Evolutionary conservation across 2,888 invertebrate genomes (phyloP), one percentile per base, ranked within the genome.

Genomic region (Charanyca ferruginea): DNA sequence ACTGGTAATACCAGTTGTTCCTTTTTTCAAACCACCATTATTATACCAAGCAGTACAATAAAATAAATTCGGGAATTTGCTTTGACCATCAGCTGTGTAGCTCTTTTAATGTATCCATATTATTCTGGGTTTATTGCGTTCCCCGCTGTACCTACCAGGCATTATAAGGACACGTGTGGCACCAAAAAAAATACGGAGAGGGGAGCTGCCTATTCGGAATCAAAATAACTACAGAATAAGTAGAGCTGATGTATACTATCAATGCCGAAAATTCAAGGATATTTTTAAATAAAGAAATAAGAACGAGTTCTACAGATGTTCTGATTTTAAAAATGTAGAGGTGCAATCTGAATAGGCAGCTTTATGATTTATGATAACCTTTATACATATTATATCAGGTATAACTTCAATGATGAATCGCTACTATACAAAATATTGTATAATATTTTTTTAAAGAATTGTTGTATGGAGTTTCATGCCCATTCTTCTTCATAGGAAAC

Each of bases 11-110:
- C 18, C 5, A 23, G 41, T 48, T 11, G 3, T 69, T 22, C 41
- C 20, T 20, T 3, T 32, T 42, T 48, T 5, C 0, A n/a, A 32
- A n/a, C 8, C 25, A 42, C 41, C 11, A n/a, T 72, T 62, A 71
- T 23, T 42, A 20, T 20, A 9, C 11, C 11, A 9, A 53, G 4
- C 38, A 38, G 16, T 38, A 38, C 16, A n/a, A 6, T 4, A 1
- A 32, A n/a, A 66, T n/a, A 23, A 20, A 16, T 13, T 53, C 7
- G 2, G 3, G 23, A 5, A 13, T 62, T 64, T 57, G 16, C 59
- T 13, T 45, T n/a, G 16, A 65, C 5, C 9, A 20, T 3, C 20
- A 18, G n/a, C 8, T 22, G 6, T 1, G 18, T 45, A 18, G 16
- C n/a, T 23, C 35, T 9, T 6, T 41, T 35, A 55, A 69, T 13